These are phyloP conservation scores for Xanthia togata DNA, from an alignment of 2,888 invertebrate genomes.

Conservation along the genomic window DNA sequence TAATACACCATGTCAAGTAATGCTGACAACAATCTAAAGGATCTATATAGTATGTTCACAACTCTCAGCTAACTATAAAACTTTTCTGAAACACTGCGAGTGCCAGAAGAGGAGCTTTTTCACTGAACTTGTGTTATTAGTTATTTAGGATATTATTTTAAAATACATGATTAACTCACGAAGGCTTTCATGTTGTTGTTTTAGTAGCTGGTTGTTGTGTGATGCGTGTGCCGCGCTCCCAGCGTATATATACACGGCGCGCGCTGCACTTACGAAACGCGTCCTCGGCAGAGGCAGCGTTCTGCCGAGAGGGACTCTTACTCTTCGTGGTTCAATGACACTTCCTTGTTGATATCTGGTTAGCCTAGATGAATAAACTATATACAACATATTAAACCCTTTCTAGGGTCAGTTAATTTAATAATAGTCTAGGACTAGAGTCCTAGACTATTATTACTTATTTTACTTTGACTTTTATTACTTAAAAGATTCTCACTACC, in stretches of 20 bases:
- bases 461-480: too few species aligned
- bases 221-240: not conserved
- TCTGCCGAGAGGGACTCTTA: not conserved
- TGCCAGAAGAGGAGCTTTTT: not conserved
- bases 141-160: not conserved
- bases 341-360: conserved; percentile 2
- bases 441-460: too few species aligned
- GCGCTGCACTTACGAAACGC: conserved; percentile 29
- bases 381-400: not conserved
- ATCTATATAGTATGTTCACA: not conserved
- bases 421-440: not conserved
- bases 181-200: conserved; percentile 62
- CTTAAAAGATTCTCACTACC: too few species aligned
- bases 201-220: conserved; percentile 26
- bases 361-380: not conserved
- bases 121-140: not conserved
- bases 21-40: not conserved
- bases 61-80: not conserved
- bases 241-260: conserved; percentile 30
- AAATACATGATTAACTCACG: conserved; percentile 47
- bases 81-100: not conserved
- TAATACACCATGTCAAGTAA: not conserved
- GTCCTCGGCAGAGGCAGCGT: conserved; percentile 34
- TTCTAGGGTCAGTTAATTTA: not conserved
- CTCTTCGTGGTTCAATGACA: not conserved